Conservation (phyloP, 2,888 invertebrate genomes). For the Tipula lateralis region DNA sequence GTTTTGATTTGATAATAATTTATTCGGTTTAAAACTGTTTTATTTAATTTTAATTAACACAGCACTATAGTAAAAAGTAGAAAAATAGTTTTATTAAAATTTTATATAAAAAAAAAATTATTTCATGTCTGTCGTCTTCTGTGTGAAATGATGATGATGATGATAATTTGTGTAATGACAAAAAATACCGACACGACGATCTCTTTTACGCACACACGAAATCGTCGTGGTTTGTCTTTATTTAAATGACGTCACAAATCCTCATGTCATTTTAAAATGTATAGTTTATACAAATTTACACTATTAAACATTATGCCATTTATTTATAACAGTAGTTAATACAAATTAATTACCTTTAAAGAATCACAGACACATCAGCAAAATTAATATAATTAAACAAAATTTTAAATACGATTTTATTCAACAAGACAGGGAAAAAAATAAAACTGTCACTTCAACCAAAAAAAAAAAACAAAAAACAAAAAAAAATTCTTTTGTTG, state of each 20-base stretch:
- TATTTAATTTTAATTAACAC: constrained; percentile 36
- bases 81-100: constrained; percentile 20
- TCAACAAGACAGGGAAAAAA: neutral
- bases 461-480: constrained; percentile 4
- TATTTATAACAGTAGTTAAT: too few species aligned
- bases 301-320: too few species aligned
- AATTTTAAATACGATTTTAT: neutral
- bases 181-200: neutral
- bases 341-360: constrained; percentile 27
- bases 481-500: neutral
- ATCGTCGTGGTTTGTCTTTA: neutral
- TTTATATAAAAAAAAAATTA: neutral
- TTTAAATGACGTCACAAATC: neutral
- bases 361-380: constrained; percentile 30
- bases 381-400: neutral
- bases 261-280: neutral
- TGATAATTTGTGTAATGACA: constrained; percentile 2
- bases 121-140: neutral
- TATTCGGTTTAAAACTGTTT: constrained; percentile 36
- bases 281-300: neutral
- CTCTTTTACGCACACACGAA: neutral
- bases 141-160: neutral
- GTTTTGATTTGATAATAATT: constrained; percentile 31
- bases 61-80: constrained; percentile 36
- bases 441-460: neutral